Percentiles rank a stretch among this genome's conserved stretches.
phyloP scores from a whole-genome alignment of 2,113 vertebrate species.

The Dromas ardeola region DNA sequence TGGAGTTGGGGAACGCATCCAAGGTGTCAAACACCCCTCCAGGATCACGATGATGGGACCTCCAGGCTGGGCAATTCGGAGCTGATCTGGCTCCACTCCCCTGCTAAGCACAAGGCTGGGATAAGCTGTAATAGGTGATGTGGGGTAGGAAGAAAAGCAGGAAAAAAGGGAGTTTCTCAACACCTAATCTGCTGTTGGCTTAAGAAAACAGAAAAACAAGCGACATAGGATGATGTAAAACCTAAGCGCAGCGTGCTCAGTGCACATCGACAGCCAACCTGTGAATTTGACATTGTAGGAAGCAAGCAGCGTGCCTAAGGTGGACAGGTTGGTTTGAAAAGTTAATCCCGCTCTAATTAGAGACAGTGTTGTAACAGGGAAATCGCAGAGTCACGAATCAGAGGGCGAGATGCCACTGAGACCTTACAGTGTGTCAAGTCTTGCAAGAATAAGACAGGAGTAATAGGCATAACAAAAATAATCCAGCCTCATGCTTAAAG shows the following conservation, averaged over 20 bases:
- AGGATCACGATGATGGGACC: background rate
- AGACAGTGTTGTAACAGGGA: background rate
- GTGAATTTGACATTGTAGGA: accelerated
- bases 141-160: background rate
- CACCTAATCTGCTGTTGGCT: background rate
- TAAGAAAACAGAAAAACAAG: background rate
- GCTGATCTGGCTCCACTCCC: background rate
- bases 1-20: background rate
- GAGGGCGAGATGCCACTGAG: background rate
- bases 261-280: accelerated
- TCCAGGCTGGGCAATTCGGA: background rate
- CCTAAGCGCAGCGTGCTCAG: accelerated
- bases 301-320: accelerated
- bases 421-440: background rate
- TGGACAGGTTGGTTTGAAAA: background rate
- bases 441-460: background rate
- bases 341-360: background rate
- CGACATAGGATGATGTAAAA: background rate
- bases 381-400: background rate
- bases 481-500: background rate
- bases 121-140: background rate
- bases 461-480: background rate
- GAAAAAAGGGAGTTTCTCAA: background rate
- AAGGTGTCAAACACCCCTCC: background rate
- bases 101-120: background rate